phyloP scores from a whole-genome alignment of 2,797 vertebrate genomes.

The Leptoclinus maculatus region DNA sequence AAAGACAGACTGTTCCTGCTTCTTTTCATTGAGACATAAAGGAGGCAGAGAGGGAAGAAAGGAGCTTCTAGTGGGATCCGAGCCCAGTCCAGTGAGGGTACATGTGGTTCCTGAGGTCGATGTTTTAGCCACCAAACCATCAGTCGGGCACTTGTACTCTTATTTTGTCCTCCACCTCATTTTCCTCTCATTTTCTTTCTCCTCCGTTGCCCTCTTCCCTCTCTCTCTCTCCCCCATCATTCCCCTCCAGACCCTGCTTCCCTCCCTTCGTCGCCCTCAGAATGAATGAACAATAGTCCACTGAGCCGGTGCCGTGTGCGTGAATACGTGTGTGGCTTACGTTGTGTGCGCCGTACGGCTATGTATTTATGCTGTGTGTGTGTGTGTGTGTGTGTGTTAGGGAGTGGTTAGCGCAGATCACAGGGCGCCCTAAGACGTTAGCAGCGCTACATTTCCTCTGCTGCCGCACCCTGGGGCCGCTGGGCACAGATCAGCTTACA shows the following conservation, averaged over 20 bases:
- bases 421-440: constrained; percentile 55
- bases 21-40: constrained; percentile 23
- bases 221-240: constrained; percentile 26
- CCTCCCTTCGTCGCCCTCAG: constrained; percentile 43
- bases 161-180: constrained; percentile 61
- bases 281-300: constrained; percentile 76
- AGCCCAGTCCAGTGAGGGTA: constrained; percentile 41
- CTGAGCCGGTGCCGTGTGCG: constrained; percentile 48
- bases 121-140: constrained; percentile 61
- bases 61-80: constrained; percentile 51
- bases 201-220: constrained; percentile 23
- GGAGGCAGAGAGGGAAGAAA: constrained; percentile 40
- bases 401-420: constrained; percentile 56
- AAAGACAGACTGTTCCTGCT: constrained; percentile 34
- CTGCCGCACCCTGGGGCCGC: constrained; percentile 46
- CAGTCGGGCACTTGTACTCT: constrained; percentile 49
- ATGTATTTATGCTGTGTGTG: not conserved
- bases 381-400: constrained; percentile 14
- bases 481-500: constrained; percentile 66
- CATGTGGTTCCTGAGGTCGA: constrained; percentile 65
- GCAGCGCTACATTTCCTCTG: constrained; percentile 62
- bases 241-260: constrained; percentile 31
- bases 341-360: not conserved
- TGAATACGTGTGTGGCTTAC: constrained; percentile 34
- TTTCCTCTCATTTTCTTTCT: constrained; percentile 60